phyloP scores from a whole-genome alignment of 2,888 invertebrate species.

The Nematopogon swammerdamellus region DNA sequence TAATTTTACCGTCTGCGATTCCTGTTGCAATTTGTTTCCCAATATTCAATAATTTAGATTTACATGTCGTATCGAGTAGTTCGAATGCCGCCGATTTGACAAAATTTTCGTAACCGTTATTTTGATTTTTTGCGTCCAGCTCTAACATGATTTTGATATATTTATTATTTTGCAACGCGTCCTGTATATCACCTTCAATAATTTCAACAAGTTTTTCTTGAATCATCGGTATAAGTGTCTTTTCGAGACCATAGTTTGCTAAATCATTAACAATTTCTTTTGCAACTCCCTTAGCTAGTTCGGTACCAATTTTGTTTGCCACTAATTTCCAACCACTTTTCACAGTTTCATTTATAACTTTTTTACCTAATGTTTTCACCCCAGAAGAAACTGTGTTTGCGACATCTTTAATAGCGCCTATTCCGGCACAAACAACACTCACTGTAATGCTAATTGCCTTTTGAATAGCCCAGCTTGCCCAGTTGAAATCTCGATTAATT shows the following conservation, averaged over 20 bases:
- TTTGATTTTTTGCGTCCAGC: slow-evolving; percentile 7
- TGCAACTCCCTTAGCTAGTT: slow-evolving; percentile 9
- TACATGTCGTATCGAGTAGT: neutral
- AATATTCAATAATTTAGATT: neutral
- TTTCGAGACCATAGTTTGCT: slow-evolving; percentile 8
- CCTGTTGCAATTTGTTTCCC: slow-evolving; percentile 5
- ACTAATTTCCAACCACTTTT: slow-evolving; percentile 8
- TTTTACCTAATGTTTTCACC: slow-evolving; percentile 6
- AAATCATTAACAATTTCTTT: slow-evolving; percentile 9
- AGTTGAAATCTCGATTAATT: slow-evolving; percentile 9
- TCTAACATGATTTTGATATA: slow-evolving; percentile 7
- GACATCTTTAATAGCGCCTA: slow-evolving; percentile 10
- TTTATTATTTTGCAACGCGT: slow-evolving; percentile 5
- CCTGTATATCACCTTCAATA: slow-evolving; percentile 7
- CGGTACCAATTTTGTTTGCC: slow-evolving; percentile 8
- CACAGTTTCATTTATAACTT: slow-evolving; percentile 6
- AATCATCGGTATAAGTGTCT: slow-evolving; percentile 8
- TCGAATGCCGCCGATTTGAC: slow-evolving; percentile 1
- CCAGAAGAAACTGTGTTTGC: slow-evolving; percentile 8
- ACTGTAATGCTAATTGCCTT: slow-evolving; percentile 10
- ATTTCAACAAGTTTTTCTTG: slow-evolving; percentile 8
- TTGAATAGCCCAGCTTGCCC: slow-evolving; percentile 10
- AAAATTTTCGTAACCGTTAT: slow-evolving; percentile 7
- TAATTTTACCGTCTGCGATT: slow-evolving; percentile 1
- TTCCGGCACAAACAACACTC: slow-evolving; percentile 7